Conservation (phyloP, 1,140 invertebrate species). For the Drosophila persimilis region DNA sequence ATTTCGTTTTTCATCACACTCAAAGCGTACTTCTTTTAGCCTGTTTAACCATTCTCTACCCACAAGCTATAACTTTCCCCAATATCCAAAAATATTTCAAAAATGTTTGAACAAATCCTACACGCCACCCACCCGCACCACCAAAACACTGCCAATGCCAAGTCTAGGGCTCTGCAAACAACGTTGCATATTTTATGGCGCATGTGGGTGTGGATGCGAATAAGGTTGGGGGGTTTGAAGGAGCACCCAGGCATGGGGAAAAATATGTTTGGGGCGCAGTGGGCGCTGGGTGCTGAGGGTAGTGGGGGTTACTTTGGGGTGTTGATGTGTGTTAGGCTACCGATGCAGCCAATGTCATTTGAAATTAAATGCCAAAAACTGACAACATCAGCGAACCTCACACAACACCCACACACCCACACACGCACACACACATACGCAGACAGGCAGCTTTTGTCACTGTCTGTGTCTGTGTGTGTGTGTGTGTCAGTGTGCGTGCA, state of each 20-base stretch:
- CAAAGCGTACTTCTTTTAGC: too few species aligned
- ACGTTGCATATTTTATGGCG: slow-evolving; percentile 18
- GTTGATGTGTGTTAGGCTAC: slow-evolving; percentile 35
- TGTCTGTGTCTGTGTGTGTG: neutral
- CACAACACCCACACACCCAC: slow-evolving; percentile 8
- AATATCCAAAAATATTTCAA: too few species aligned
- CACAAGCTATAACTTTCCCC: too few species aligned
- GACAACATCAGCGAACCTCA: slow-evolving; percentile 42
- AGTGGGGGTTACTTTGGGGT: neutral
- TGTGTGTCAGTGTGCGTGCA: slow-evolving; percentile 17
- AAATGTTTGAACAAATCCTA: too few species aligned
- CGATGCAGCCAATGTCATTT: slow-evolving; percentile 57
- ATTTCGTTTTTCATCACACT: too few species aligned
- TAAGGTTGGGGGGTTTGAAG: neutral
- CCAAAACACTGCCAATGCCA: neutral
- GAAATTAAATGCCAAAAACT: slow-evolving; percentile 71
- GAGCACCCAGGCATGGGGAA: too few species aligned
- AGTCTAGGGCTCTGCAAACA: slow-evolving; percentile 2
- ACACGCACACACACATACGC: slow-evolving; percentile 1
- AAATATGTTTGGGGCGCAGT: neutral
- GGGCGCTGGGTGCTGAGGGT: slow-evolving; percentile 1
- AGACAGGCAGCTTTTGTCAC: slow-evolving; percentile 13
- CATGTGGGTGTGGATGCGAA: neutral
- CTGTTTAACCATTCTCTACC: too few species aligned
- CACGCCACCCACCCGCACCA: too few species aligned